Evolutionary conservation across 2,113 vertebrate species (phyloP).

Genomic region (Podilymbus podiceps): DNA sequence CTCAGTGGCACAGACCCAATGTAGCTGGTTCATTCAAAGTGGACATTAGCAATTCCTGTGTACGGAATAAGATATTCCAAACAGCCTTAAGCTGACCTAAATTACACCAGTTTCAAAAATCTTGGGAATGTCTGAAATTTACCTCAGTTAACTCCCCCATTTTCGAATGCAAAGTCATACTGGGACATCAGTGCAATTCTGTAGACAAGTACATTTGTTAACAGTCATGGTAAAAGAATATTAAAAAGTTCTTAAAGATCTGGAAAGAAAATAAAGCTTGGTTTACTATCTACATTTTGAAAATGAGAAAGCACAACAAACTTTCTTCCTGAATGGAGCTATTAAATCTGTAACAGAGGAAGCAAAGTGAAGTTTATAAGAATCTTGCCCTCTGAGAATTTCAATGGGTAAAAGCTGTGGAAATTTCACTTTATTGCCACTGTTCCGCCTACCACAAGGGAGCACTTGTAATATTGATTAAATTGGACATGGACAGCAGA

Average conservation of each 20-base stretch:
- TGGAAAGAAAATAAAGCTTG: conserved; percentile 4
- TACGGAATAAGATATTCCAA: not conserved
- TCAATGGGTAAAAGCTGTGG: conserved; percentile 53
- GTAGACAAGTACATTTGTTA: not conserved
- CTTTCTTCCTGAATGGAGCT: not conserved
- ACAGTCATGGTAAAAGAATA: not conserved
- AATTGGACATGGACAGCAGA: conserved; percentile 59
- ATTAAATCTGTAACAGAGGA: conserved; percentile 23
- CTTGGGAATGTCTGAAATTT: conserved; percentile 4
- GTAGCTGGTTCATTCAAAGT: not conserved
- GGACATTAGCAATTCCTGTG: not conserved
- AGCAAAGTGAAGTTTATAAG: conserved; percentile 37
- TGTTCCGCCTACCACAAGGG: conserved; percentile 38
- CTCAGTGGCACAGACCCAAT: not conserved
- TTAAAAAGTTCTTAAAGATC: not conserved
- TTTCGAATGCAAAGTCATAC: not conserved
- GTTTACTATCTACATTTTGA: not conserved
- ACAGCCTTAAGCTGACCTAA: not conserved
- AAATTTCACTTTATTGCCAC: conserved; percentile 63
- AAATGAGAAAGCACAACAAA: not conserved
- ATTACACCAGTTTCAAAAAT: not conserved
- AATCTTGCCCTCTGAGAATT: conserved; percentile 29
- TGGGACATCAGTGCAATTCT: not conserved
- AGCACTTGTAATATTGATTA: conserved; percentile 60
- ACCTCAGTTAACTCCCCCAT: not conserved